A percentile compares a stretch with the other conserved stretches of the same genome.
phyloP scores from a whole-genome alignment of 2,888 invertebrate genomes.

The Erebia palarica region DNA sequence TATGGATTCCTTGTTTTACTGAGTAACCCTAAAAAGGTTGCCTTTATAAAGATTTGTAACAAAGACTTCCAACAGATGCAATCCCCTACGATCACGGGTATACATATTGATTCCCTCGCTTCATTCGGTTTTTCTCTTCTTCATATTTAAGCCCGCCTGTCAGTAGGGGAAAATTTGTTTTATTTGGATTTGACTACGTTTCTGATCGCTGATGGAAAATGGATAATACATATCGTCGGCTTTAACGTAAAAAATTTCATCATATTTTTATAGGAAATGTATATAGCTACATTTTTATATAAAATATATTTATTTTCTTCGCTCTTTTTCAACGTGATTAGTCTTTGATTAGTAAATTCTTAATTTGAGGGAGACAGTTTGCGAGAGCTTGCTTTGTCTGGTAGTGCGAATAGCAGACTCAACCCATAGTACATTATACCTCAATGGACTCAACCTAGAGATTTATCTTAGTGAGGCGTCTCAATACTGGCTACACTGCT shows the following conservation, averaged over 20 bases:
- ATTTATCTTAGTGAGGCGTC: no score
- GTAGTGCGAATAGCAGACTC: background rate
- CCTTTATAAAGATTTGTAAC: constrained; percentile 18
- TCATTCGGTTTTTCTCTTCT: constrained; percentile 22
- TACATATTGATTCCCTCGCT: constrained; percentile 23
- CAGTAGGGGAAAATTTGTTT: constrained; percentile 25
- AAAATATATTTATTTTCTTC: background rate
- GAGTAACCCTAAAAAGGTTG: background rate
- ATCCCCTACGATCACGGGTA: constrained; percentile 10
- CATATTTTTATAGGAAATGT: background rate
- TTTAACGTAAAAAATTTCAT: background rate
- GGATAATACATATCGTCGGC: constrained; percentile 8
- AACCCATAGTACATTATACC: no score
- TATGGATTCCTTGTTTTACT: no score
- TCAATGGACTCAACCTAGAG: no score
- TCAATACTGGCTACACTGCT: no score
- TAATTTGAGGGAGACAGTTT: no score
- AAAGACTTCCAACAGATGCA: constrained; percentile 14
- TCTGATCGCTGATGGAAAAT: constrained; percentile 10
- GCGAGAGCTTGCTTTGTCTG: no score
- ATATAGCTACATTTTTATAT: background rate
- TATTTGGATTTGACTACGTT: constrained; percentile 20
- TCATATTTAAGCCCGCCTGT: constrained; percentile 25
- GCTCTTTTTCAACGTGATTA: background rate
- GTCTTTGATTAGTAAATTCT: background rate